phyloP scores from a whole-genome alignment of 2,888 invertebrate genomes.

The Agonopterix heracliana region DNA sequence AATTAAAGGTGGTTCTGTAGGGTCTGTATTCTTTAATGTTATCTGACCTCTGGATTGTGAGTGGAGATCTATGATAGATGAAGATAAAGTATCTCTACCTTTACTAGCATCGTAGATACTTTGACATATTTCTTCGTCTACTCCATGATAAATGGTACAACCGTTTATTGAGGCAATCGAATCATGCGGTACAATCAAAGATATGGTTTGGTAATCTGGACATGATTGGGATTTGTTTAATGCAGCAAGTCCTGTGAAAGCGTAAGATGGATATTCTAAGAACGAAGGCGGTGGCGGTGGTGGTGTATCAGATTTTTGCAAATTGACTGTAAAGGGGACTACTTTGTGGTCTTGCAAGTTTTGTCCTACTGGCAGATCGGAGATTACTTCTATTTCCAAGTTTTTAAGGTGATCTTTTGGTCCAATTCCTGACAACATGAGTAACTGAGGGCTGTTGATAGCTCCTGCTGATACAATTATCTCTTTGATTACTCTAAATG shows the following conservation, averaged over 20 bases:
- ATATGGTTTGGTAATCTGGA: slow-evolving; percentile 25
- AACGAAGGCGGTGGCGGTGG: slow-evolving; percentile 3
- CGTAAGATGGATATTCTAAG: slow-evolving; percentile 19
- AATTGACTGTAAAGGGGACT: slow-evolving; percentile 12
- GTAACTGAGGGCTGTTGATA: background rate
- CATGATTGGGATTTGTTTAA: slow-evolving; percentile 18
- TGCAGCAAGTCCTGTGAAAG: slow-evolving; percentile 24
- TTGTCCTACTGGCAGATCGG: background rate
- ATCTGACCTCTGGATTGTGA: slow-evolving; percentile 50
- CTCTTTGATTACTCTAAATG: slow-evolving; percentile 1
- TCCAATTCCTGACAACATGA: background rate
- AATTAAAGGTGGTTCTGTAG: slow-evolving; percentile 24
- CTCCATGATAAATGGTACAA: slow-evolving; percentile 64
- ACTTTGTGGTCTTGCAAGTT: background rate
- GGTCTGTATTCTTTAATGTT: slow-evolving; percentile 21
- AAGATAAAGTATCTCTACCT: slow-evolving; percentile 14
- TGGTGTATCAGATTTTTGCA: slow-evolving; percentile 44
- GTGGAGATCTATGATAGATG: slow-evolving; percentile 14
- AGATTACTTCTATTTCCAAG: background rate
- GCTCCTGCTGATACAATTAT: slow-evolving; percentile 5
- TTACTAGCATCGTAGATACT: slow-evolving; percentile 23
- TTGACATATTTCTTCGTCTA: slow-evolving; percentile 36
- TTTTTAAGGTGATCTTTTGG: background rate
- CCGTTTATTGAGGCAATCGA: slow-evolving; percentile 17
- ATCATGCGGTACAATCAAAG: slow-evolving; percentile 14